Percentiles rank a stretch among this genome's conserved stretches.
Conservation (phyloP, 2,113 vertebrate genomes). For the Oceanodroma tethys region DNA sequence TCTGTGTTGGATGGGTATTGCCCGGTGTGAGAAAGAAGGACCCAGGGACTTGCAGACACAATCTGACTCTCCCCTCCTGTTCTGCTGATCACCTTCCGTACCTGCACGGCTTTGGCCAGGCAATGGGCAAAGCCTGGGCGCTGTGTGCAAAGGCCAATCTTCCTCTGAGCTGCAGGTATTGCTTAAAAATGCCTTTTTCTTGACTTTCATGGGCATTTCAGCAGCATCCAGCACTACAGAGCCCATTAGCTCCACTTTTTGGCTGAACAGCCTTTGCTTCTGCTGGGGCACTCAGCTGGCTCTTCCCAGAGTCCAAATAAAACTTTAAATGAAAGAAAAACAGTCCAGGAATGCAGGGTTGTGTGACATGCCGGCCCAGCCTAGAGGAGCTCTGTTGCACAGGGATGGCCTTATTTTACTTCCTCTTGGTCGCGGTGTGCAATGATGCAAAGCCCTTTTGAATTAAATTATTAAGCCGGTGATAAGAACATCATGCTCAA, state of each 20-base stretch:
- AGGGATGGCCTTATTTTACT: not conserved
- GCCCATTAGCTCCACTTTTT: not conserved
- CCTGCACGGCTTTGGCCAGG: not conserved
- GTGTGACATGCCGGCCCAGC: not conserved
- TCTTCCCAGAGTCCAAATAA: not conserved
- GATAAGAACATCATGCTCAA: constrained; percentile 25
- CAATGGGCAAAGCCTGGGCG: not conserved
- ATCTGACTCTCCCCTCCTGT: not conserved
- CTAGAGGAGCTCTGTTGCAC: not conserved
- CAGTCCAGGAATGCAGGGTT: not conserved
- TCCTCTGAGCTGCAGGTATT: not conserved
- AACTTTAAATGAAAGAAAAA: not conserved
- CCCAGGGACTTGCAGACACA: not conserved
- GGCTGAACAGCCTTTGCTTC: not conserved
- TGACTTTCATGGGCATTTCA: not conserved
- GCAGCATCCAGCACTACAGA: not conserved
- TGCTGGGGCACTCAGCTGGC: not conserved
- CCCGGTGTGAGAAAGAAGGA: not conserved
- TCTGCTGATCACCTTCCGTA: not conserved
- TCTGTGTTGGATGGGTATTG: not conserved
- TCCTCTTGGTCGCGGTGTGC: not conserved
- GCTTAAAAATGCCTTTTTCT: not conserved
- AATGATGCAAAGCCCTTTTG: not conserved
- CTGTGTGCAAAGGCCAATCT: not conserved
- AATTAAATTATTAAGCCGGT: not conserved